Evolutionary conservation across 2,888 invertebrate genomes (phyloP).

Genomic region (Psococerastis gibbosa): DNA sequence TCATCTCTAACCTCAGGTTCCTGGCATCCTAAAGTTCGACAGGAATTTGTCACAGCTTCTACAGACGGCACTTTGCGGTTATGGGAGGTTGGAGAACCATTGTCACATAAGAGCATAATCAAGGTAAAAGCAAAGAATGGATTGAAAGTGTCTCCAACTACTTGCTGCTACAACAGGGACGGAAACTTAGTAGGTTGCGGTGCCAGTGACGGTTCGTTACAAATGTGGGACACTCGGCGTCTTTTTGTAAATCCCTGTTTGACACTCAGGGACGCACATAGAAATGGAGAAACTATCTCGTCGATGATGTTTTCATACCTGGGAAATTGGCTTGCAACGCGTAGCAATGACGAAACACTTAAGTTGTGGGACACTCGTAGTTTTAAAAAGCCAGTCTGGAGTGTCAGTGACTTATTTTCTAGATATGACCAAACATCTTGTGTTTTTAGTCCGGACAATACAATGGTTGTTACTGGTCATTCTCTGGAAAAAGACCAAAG

Average conservation of each 20-base stretch:
- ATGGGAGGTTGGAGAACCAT: constrained; percentile 66
- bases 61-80: constrained; percentile 84
- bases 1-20: constrained; percentile 75
- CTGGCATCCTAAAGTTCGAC: constrained; percentile 82
- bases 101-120: constrained; percentile 58
- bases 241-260: constrained; percentile 74
- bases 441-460: constrained; percentile 82
- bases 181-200: constrained; percentile 78
- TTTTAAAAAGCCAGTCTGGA: constrained; percentile 57
- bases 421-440: constrained; percentile 54
- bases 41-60: constrained; percentile 88
- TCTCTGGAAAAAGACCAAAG: constrained; percentile 47
- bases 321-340: constrained; percentile 53
- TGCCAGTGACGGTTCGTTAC: constrained; percentile 87
- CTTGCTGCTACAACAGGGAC: constrained; percentile 67
- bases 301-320: constrained; percentile 78
- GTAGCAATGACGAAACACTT: constrained; percentile 81
- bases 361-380: constrained; percentile 87
- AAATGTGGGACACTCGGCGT: constrained; percentile 92
- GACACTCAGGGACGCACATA: constrained; percentile 61
- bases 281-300: constrained; percentile 58
- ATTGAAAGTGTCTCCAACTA: constrained; percentile 63
- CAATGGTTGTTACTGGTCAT: constrained; percentile 69
- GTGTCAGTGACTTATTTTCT: constrained; percentile 51
- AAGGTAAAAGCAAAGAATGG: constrained; percentile 78